phyloP scores from a whole-genome alignment of 2,888 invertebrate genomes.

The Sphinx pinastri region DNA sequence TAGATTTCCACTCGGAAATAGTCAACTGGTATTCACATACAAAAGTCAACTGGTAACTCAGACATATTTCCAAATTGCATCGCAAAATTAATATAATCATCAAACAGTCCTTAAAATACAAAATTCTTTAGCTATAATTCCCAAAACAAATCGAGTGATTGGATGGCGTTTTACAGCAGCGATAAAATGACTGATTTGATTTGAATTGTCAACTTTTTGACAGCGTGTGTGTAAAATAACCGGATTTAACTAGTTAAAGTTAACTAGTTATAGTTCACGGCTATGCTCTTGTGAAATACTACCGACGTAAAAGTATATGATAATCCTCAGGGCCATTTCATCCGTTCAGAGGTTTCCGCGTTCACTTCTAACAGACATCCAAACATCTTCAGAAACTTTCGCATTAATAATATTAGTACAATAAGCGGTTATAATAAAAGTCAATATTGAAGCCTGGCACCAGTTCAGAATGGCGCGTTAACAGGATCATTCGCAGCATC shows the following conservation, averaged over 20 bases:
- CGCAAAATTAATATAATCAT: neutral
- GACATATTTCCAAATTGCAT: neutral
- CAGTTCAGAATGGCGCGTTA: slow-evolving; percentile 72
- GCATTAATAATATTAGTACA: neutral
- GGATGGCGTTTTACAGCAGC: slow-evolving; percentile 63
- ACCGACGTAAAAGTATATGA: too few species aligned
- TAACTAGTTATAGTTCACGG: too few species aligned
- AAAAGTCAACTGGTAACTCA: too few species aligned
- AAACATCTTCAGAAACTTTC: too few species aligned
- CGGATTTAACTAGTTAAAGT: too few species aligned
- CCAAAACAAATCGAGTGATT: slow-evolving; percentile 50
- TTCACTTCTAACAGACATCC: too few species aligned
- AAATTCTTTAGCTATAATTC: neutral
- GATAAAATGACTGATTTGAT: slow-evolving; percentile 69
- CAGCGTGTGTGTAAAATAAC: slow-evolving; percentile 42
- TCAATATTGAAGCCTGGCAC: slow-evolving; percentile 56
- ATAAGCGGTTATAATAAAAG: slow-evolving; percentile 21
- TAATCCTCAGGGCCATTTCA: too few species aligned
- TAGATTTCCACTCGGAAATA: too few species aligned
- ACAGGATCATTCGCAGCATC: slow-evolving; percentile 71
- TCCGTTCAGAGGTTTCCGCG: too few species aligned
- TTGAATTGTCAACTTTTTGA: slow-evolving; percentile 59
- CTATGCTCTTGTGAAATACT: too few species aligned
- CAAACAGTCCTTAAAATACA: neutral
- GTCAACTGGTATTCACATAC: too few species aligned